Evolutionary conservation across 2,888 invertebrate genomes (phyloP).

Genomic region (Rhagium mordax): DNA sequence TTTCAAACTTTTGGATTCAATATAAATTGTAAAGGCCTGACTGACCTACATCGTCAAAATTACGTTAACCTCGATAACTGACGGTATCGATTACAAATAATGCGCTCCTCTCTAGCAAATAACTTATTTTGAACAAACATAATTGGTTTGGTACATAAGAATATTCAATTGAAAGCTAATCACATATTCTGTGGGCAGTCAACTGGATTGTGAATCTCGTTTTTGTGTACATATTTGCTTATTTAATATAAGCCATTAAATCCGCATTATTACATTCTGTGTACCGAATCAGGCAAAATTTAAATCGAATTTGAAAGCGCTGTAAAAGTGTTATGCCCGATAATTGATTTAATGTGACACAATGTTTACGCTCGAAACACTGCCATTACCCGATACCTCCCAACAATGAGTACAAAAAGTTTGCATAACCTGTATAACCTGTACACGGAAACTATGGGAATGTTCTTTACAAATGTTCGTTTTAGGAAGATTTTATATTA

Average conservation of each 20-base stretch:
- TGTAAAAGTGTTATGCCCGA: neutral
- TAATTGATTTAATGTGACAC: neutral
- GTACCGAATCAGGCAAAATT: neutral
- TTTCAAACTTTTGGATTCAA: neutral
- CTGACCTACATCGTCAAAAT: neutral
- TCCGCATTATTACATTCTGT: neutral
- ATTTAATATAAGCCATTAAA: neutral
- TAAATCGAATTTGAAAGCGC: neutral
- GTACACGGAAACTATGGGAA: neutral
- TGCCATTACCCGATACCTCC: neutral
- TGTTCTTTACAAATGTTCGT: neutral
- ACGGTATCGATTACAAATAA: neutral
- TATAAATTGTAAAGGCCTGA: neutral
- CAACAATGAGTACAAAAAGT: neutral
- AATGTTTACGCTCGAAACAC: neutral
- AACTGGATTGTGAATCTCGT: neutral
- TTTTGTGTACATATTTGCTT: constrained; percentile 6
- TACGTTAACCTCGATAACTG: constrained; percentile 3
- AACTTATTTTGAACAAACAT: neutral
- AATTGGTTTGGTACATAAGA: constrained; percentile 1
- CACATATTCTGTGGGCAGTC: neutral
- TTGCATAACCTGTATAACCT: neutral
- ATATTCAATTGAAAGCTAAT: constrained; percentile 1
- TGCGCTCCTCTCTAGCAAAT: neutral
- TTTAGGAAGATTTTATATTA: neutral